A percentile compares a stretch with the other conserved stretches of the same genome.
phyloP scores from a whole-genome alignment of 2,888 invertebrate species.

The Xestobium rufovillosum region DNA sequence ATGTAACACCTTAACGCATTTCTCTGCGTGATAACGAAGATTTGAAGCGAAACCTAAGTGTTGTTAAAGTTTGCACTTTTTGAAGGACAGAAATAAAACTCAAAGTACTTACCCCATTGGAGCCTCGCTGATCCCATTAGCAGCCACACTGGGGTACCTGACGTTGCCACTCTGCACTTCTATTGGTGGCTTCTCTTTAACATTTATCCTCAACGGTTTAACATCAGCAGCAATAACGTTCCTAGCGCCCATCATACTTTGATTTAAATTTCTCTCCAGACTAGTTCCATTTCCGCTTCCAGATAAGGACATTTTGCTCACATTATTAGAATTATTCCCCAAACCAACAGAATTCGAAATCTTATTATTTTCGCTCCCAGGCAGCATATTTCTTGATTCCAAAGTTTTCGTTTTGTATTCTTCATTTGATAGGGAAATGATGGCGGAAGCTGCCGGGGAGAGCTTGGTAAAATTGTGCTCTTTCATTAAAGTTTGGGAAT shows the following conservation, averaged over 20 bases:
- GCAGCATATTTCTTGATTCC: not conserved
- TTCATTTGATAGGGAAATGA: constrained; percentile 21
- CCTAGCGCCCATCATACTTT: constrained; percentile 35
- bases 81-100: too few relatives aligned
- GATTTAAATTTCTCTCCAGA: constrained; percentile 29
- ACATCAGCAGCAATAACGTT: constrained; percentile 39
- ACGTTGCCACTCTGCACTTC: constrained; percentile 44
- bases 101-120: constrained; percentile 38
- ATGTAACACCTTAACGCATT: too few relatives aligned
- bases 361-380: not conserved
- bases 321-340: constrained; percentile 23
- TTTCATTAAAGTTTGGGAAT: constrained; percentile 39
- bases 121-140: constrained; percentile 34
- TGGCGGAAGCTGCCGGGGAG: constrained; percentile 27
- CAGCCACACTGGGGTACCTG: constrained; percentile 31
- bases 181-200: constrained; percentile 38
- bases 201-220: constrained; percentile 40
- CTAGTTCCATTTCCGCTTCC: constrained; percentile 22
- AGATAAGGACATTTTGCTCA: constrained; percentile 30
- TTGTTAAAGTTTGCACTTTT: too few relatives aligned
- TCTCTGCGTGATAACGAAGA: too few relatives aligned
- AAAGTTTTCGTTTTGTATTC: not conserved
- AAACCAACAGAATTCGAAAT: not conserved
- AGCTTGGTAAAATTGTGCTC: constrained; percentile 32
- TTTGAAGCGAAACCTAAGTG: too few relatives aligned